Conservation (phyloP, 2,113 vertebrate genomes). For the Cisticola juncidis region DNA sequence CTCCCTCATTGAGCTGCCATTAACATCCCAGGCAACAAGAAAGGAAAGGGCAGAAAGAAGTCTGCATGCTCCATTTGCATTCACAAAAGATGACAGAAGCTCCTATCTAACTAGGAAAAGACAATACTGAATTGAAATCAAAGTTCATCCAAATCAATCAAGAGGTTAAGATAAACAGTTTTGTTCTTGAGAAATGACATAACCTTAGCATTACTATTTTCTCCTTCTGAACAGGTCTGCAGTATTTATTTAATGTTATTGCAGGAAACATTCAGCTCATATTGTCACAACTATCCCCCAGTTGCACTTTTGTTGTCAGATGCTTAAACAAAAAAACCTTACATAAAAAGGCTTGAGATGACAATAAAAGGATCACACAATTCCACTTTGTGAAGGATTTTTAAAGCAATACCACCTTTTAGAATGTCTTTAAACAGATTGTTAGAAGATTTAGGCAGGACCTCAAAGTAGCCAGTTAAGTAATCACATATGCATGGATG, state of each 20-base stretch:
- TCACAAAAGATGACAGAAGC: not conserved
- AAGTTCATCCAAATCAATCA: not conserved
- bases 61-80: not conserved
- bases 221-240: not conserved
- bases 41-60: not conserved
- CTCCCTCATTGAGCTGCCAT: not conserved
- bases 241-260: not conserved
- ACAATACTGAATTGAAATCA: not conserved
- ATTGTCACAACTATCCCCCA: not conserved
- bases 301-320: not conserved
- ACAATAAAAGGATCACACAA: not conserved
- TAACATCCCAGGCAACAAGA: not conserved
- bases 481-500: not conserved
- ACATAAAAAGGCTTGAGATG: not conserved
- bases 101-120: not conserved
- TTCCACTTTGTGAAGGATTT: not conserved
- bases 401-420: not conserved
- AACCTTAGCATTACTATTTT: not conserved
- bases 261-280: not conserved
- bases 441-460: slow-evolving; percentile 5
- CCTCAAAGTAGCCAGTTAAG: slow-evolving; percentile 3
- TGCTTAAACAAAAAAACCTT: not conserved
- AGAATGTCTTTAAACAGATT: not conserved
- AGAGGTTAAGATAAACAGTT: not conserved
- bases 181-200: not conserved